Base-by-base conservation (phyloP, 2,888 invertebrate genomes). In the Andrena chrysosceles region DNA sequence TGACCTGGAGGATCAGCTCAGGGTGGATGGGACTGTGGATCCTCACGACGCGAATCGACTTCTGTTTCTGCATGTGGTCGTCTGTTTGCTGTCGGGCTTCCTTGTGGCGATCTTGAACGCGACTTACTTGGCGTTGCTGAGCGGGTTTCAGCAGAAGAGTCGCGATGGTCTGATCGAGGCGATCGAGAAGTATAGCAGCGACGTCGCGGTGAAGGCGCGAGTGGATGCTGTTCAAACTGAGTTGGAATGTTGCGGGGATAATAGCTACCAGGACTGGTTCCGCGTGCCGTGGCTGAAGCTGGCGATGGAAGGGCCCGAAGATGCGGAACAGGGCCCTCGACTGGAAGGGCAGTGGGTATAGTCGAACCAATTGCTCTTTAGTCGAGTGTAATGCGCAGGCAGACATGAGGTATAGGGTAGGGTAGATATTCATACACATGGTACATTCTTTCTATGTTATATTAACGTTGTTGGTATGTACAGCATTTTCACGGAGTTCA, bases 241-340 rank as follows among this genome's bases (percentile, higher is more conserved):
- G 83, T 95, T 96, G 87, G 95, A 95, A 78, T 96, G 96, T 91
- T 96, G 96, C 89, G 96, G 96, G 0, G 94, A 95, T 67, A 95
- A 95, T 64, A 94, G 94, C 84, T 96, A 95, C 87, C 94, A 95
- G 80, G 96, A 96, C 89, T 96, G 96, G 96, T 96, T 96, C 89
- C 94, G 93, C 74, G 95, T 96, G 77, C 94, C 95, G 0, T 96
- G 96, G 96, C 10, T 78, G 56, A 76, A 68, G 23, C 0, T 59
- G 6, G 63, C 71, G 20, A 33, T 63, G n/a, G 72, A 71, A 6
- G 84, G 71, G 26, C 56, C 76, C 0, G 78, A 81, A 2, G 68
- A 77, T 1, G 33, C 7, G 29, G 81, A 75, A 2, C 54, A 42
- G 6, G 77, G 81, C 7, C 82, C 75, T 20, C 75, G 52, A 31